A percentile compares a stretch with the other conserved stretches of the same genome.
Evolutionary conservation across 2,797 vertebrate genomes (phyloP).

Genomic region (Ctenosaura bakeri): DNA sequence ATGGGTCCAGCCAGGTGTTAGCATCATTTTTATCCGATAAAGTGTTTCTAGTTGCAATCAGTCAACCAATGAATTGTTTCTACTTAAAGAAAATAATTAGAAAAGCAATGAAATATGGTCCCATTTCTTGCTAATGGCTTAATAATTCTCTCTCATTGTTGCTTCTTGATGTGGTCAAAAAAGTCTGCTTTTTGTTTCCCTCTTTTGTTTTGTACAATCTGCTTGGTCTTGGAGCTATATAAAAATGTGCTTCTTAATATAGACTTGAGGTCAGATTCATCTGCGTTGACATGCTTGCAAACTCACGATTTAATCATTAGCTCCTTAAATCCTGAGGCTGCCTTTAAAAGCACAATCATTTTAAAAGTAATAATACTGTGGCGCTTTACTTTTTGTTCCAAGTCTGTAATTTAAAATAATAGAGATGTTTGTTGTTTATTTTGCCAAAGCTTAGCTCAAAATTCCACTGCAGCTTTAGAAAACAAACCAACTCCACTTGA

Average conservation of each 20-base stretch:
- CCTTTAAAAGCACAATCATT: not conserved
- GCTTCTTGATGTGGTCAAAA: not conserved
- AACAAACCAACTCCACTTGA: not conserved
- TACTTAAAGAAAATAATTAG: not conserved
- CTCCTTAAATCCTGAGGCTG: not conserved
- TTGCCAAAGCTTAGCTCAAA: not conserved
- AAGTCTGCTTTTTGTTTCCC: not conserved
- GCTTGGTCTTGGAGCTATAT: not conserved
- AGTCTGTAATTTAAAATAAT: not conserved
- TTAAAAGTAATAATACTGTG: not conserved
- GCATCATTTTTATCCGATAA: not conserved
- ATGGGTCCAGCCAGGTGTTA: not conserved
- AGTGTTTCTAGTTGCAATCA: not conserved
- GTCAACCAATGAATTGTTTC: not conserved
- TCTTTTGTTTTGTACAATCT: not conserved
- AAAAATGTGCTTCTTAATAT: conserved; percentile 22
- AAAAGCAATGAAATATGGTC: conserved; percentile 2
- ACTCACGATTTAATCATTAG: conserved; percentile 12
- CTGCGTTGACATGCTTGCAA: not conserved
- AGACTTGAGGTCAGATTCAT: conserved; percentile 1
- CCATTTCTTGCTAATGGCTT: not conserved
- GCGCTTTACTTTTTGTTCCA: not conserved
- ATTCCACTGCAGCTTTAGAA: not conserved
- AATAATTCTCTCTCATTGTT: not conserved
- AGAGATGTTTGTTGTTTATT: not conserved